phyloP scores from a whole-genome alignment of 1,140 invertebrate species.

The Lepidotrigona ventralis region DNA sequence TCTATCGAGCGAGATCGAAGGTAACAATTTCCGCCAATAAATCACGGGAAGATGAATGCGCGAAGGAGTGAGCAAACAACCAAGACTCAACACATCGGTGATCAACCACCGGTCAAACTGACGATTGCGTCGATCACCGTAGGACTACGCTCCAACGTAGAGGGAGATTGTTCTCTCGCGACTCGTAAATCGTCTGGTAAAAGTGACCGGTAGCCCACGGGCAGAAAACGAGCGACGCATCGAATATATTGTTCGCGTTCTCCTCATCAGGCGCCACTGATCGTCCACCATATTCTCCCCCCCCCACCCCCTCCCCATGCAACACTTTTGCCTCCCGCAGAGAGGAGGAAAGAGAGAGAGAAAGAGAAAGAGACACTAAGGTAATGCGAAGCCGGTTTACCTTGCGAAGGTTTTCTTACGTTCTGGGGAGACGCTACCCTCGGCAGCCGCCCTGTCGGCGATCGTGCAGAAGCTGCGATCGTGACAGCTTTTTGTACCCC shows the following conservation, averaged over 20 bases:
- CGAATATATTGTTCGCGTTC: slow-evolving; percentile 26
- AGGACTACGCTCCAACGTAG: not conserved
- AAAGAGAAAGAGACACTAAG: slow-evolving; percentile 20
- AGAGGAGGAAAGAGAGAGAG: slow-evolving; percentile 1
- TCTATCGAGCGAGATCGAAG: not conserved
- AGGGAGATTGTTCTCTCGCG: not conserved
- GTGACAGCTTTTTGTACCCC: slow-evolving; percentile 4
- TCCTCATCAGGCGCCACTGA: slow-evolving; percentile 6
- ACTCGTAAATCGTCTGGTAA: slow-evolving; percentile 24
- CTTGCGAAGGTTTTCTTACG: slow-evolving; percentile 74
- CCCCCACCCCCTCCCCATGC: too few species aligned
- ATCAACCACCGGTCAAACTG: not conserved
- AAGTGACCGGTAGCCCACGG: not conserved
- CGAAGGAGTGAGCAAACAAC: not conserved
- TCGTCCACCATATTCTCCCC: slow-evolving; percentile 11
- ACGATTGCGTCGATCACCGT: not conserved
- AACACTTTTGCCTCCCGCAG: slow-evolving; percentile 19
- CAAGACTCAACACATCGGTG: too few species aligned
- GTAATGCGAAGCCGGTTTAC: slow-evolving; percentile 69
- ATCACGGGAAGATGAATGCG: not conserved
- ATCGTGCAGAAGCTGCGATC: slow-evolving; percentile 14
- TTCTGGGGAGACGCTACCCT: slow-evolving; percentile 37
- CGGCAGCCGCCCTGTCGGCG: slow-evolving; percentile 2
- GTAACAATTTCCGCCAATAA: not conserved
- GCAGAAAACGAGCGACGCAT: slow-evolving; percentile 25